Evolutionary conservation across 2,888 invertebrate genomes (phyloP).

Genomic region (Nomada lathburiana): DNA sequence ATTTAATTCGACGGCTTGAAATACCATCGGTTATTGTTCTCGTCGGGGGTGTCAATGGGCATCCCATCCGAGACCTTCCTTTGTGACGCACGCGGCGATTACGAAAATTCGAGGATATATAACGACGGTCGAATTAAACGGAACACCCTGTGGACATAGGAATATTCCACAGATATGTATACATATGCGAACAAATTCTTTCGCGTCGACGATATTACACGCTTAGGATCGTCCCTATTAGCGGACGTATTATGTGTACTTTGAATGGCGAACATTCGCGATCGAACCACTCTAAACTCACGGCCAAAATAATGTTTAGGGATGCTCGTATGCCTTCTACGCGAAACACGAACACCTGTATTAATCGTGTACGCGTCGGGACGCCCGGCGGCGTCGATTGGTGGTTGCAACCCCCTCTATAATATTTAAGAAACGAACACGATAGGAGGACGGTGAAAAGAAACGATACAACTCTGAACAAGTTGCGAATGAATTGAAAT

Average conservation of each 20-base stretch:
- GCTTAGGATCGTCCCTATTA: conserved; percentile 45
- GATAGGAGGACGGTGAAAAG: neutral
- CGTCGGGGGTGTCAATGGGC: too few species aligned
- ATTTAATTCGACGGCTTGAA: neutral
- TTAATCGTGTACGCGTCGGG: conserved; percentile 16
- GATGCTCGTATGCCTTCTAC: conserved; percentile 63
- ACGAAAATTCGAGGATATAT: too few species aligned
- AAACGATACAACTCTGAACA: neutral
- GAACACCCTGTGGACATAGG: neutral
- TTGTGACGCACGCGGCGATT: too few species aligned
- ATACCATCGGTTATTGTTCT: neutral
- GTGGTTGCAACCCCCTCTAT: neutral
- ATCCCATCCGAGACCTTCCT: too few species aligned
- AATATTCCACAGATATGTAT: conserved; percentile 22
- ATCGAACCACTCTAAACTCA: conserved; percentile 58
- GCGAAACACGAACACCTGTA: conserved; percentile 7
- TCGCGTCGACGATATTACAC: conserved; percentile 45
- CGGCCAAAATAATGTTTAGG: conserved; percentile 68
- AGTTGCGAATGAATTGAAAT: too few species aligned
- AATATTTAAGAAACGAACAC: neutral
- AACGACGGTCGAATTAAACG: neutral
- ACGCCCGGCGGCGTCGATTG: conserved; percentile 23
- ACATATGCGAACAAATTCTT: conserved; percentile 38
- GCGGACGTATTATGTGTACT: conserved; percentile 20
- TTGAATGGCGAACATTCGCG: conserved; percentile 17